Evolutionary conservation across 2,113 vertebrate species (phyloP), one percentile per base, ranked within the genome.

Genomic region (Porphyrio hochstetteri): DNA sequence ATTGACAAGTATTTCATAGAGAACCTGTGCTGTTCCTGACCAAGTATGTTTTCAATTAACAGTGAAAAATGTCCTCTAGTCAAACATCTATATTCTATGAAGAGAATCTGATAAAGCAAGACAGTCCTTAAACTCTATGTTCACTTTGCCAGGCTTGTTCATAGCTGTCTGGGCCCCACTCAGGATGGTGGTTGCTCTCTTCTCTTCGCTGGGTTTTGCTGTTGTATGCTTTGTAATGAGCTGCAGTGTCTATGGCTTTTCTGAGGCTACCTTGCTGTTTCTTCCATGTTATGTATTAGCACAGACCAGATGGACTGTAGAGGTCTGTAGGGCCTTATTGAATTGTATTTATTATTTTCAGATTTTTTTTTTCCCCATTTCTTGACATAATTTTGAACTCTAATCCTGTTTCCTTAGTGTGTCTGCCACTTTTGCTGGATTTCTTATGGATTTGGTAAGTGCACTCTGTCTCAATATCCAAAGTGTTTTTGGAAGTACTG

Each of bases 61-160:
- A 86, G 59, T 31, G 21, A 55, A 80, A 90, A 70, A 84, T 0
- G 3, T 91, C 56, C 40, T 93, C 52, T 52, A 77, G 28, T 65
- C 35, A 68, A 78, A 60, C n/a, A 80, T 55, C 63, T 88, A 3
- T 65, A 46, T 82, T 81, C n/a, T 46, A 83, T 79, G 53, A 65
- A 76, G 48, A 88, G 10, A 80, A 81, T 80, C 68, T 86, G 69
- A 80, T 90, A 90, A 78, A 95, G 25, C 33, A 90, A 48, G 65
- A 16, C 60, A 48, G 12, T 71, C 42, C 29, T 75, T 85, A 68
- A 79, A 23, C 8, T 72, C 68, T 48, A 4, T 74, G 33, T 88
- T 94, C 1, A 0, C n/a, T 92, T 93, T 95, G 56, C 63, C n/a
- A 38, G 65, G 36, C 75, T 88, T 78, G 48, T 85, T 88, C 11